Conservation (phyloP, 1,140 invertebrate genomes). For the Aricia agestis region DNA sequence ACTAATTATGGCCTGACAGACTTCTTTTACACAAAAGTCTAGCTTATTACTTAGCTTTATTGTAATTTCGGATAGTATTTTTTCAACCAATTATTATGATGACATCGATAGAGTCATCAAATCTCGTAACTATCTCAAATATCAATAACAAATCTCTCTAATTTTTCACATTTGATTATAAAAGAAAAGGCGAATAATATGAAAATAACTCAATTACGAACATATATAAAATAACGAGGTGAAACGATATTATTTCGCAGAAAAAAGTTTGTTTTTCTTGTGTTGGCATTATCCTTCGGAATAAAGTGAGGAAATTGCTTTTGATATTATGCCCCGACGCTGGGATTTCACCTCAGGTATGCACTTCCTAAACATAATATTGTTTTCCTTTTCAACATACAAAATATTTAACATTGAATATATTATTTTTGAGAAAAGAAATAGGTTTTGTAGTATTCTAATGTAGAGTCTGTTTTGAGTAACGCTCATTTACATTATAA, state of each 20-base stretch:
- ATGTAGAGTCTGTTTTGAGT: too few species aligned
- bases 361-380: conserved; percentile 1
- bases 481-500: too few species aligned
- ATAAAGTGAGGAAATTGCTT: neutral
- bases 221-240: neutral
- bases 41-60: too few species aligned
- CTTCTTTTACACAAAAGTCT: too few species aligned
- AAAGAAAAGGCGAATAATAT: neutral
- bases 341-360: neutral
- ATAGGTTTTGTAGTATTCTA: neutral
- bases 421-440: neutral
- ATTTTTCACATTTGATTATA: neutral
- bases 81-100: too few species aligned
- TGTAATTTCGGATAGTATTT: too few species aligned
- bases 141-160: too few species aligned
- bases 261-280: neutral
- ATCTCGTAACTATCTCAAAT: too few species aligned
- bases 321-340: neutral
- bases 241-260: neutral
- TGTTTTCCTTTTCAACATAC: neutral
- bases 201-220: neutral
- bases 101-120: too few species aligned
- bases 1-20: too few species aligned
- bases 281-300: neutral
- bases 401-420: neutral